Percentiles rank a stretch among this genome's conserved stretches.
Evolutionary conservation across 2,888 invertebrate genomes (phyloP).

Genomic region (Mycalesis mineus): DNA sequence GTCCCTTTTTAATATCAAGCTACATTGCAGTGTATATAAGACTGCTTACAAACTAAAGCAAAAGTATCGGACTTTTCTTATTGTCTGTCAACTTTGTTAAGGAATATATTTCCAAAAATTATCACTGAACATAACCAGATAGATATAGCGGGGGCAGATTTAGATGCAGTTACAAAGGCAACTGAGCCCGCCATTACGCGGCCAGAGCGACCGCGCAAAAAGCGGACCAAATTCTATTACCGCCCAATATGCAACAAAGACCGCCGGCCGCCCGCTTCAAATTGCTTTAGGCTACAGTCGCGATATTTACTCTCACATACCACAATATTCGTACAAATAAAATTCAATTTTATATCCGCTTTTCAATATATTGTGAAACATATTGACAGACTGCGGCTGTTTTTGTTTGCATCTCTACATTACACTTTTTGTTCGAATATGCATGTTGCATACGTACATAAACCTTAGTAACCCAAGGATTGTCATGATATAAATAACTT

Average conservation of each 20-base stretch:
- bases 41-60: no score
- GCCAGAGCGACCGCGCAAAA: slow-evolving; percentile 67
- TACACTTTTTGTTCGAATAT: not conserved
- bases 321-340: slow-evolving; percentile 58
- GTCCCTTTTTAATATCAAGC: no score
- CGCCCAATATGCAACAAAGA: slow-evolving; percentile 76
- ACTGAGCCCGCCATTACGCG: slow-evolving; percentile 68
- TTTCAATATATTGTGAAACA: slow-evolving; percentile 30
- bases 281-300: slow-evolving; percentile 75
- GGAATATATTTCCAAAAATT: not conserved
- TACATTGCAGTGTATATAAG: no score
- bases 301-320: slow-evolving; percentile 66
- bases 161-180: slow-evolving; percentile 74
- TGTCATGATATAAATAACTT: no score
- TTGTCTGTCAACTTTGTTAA: no score
- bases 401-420: slow-evolving; percentile 12
- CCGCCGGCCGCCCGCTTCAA: slow-evolving; percentile 67
- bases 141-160: slow-evolving; percentile 59
- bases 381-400: slow-evolving; percentile 24
- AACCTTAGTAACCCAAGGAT: no score
- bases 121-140: slow-evolving; percentile 46
- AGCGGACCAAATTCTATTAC: slow-evolving; percentile 78
- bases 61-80: no score
- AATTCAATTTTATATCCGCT: slow-evolving; percentile 50
- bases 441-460: no score